Conservation (phyloP, 2,888 invertebrate genomes). For the Tenthredo distinguenda region DNA sequence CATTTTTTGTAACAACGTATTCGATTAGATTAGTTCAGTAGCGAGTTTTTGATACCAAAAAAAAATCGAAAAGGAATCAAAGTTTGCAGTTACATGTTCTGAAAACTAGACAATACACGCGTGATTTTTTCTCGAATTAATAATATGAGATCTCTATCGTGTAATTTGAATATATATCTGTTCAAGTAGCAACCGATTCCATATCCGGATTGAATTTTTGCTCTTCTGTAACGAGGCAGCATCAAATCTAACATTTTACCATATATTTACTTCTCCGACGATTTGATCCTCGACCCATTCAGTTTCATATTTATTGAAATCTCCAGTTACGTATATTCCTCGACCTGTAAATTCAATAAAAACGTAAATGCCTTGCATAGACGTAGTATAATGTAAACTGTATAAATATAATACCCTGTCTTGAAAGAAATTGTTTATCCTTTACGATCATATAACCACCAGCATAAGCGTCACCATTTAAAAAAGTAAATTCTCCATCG, state of each 20-base stretch:
- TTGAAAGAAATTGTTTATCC: slow-evolving; percentile 77
- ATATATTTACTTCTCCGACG: slow-evolving; percentile 65
- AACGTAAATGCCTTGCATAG: neutral
- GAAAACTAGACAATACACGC: neutral
- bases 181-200: neutral
- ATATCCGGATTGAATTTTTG: neutral
- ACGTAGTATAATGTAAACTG: neutral
- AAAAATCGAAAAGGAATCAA: too few species aligned
- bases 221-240: neutral
- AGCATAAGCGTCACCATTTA: slow-evolving; percentile 82
- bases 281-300: slow-evolving; percentile 81
- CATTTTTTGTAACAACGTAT: slow-evolving; percentile 57
- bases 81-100: too few species aligned
- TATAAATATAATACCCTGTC: slow-evolving; percentile 76
- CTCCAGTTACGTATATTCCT: slow-evolving; percentile 81
- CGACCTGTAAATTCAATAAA: slow-evolving; percentile 69
- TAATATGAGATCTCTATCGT: neutral
- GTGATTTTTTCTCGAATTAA: neutral
- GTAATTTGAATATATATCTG: too few species aligned
- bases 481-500: slow-evolving; percentile 78
- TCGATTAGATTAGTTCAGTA: neutral
- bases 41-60: too few species aligned
- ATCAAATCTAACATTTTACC: slow-evolving; percentile 31
- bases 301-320: slow-evolving; percentile 81
- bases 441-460: slow-evolving; percentile 82